phyloP scores from a whole-genome alignment of 1,140 invertebrate genomes.

The Zaprionus camerounensis region DNA sequence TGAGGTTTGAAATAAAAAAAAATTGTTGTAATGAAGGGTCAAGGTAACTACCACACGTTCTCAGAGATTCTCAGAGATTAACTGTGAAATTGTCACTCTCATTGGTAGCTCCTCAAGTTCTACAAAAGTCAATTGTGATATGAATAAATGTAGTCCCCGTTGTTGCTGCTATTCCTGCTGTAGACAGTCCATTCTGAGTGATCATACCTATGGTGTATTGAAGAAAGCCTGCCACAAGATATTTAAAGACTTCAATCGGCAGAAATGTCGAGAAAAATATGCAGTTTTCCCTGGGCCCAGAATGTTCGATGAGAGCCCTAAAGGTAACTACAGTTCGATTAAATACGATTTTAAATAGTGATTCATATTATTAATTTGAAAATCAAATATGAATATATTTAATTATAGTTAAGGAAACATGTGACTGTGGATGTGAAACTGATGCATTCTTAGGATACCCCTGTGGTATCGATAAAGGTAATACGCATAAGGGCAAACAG shows the following conservation, averaged over 20 bases:
- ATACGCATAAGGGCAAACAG: too few relatives aligned
- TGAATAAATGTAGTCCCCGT: slow-evolving; percentile 40
- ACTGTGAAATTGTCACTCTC: neutral
- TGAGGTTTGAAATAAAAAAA: too few relatives aligned
- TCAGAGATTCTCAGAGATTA: neutral
- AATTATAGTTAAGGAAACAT: neutral
- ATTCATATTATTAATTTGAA: neutral
- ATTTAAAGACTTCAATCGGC: slow-evolving; percentile 52
- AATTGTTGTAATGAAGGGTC: slow-evolving; percentile 38
- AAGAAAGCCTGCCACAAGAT: slow-evolving; percentile 68
- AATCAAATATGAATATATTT: too few relatives aligned
- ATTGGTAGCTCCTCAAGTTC: slow-evolving; percentile 56
- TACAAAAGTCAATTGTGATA: slow-evolving; percentile 52
- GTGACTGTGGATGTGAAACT: neutral
- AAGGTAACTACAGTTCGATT: neutral
- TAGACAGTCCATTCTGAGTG: slow-evolving; percentile 30
- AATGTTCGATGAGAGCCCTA: slow-evolving; percentile 5
- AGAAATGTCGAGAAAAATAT: slow-evolving; percentile 64
- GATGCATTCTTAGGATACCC: neutral
- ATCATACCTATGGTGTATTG: slow-evolving; percentile 58
- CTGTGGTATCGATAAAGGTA: too few relatives aligned
- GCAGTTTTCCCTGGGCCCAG: slow-evolving; percentile 65
- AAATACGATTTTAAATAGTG: neutral
- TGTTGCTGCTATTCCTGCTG: slow-evolving; percentile 41
- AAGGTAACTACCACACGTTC: slow-evolving; percentile 36